Evolutionary conservation across 2,797 vertebrate genomes (phyloP), one percentile per base, ranked within the genome.

Genomic region (Peromyscus eremicus): DNA sequence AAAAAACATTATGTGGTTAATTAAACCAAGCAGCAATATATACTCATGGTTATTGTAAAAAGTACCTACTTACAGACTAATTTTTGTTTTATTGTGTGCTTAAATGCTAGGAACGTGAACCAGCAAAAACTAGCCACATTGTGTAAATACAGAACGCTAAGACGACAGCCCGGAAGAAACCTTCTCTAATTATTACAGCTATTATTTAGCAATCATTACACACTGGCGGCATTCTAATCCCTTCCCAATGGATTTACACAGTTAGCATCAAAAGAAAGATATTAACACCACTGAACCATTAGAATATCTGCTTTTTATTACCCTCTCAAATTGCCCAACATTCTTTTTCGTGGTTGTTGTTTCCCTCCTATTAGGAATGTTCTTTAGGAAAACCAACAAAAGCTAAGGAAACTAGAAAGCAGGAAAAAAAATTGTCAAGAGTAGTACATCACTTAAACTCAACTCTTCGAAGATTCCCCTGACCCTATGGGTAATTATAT

Each of bases 1-100:
- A 93, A 95, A 77, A 97, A 97, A 94, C 27, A 93, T 94, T 91
- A 90, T 85, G 52, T n/a, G 80, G 91, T 76, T 7, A 1, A 94
- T 96, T 96, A 97, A 91, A 95, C 89, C 60, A 95, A 94, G 86
- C 55, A 96, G 89, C 82, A 96, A 71, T 84, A 94, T 89, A 91
- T n/a, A 96, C 66, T 84, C 71, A 71, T 46, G 40, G 92, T 95
- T 93, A 94, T 94, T 90, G 94, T 93, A 93, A 97, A 96, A 85
- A 70, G 70, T 84, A 94, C 83, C 77, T 27, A 40, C 49, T 93
- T 91, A 95, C 43, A 75, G 91, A 75, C 55, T 77, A 75, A 89
- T 89, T 92, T 89, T 95, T 97, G 40, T 92, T 97, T 97, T 94
- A 93, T 70, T 93, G 13, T 70, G 40, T 92, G n/a, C 49, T 95